These are phyloP conservation scores for Apostichopus japonicus DNA, from an alignment of 35 echinoderm and acorn worm species.

Conservation along the genomic window DNA sequence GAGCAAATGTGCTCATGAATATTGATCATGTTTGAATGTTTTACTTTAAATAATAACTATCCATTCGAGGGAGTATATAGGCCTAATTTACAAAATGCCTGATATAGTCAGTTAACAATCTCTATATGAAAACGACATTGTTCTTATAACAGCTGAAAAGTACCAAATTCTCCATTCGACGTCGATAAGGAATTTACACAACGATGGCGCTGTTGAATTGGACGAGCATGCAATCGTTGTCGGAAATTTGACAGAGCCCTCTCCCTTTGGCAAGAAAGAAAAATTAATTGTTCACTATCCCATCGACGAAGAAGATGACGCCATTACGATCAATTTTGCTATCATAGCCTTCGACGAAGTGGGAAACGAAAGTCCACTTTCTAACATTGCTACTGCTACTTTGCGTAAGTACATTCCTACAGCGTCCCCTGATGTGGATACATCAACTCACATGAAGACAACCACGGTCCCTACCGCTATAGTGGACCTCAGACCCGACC, in stretches of 20 bases:
- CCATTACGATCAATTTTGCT: slow-evolving; percentile 30
- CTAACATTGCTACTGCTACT: slow-evolving; percentile 37
- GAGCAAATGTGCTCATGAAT: background rate
- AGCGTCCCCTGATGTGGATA: background rate
- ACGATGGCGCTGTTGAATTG: background rate
- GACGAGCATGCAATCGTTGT: background rate
- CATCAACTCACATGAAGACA: background rate
- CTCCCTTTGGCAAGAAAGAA: slow-evolving; percentile 41
- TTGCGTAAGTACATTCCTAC: slow-evolving; percentile 40
- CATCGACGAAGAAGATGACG: background rate
- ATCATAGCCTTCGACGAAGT: slow-evolving; percentile 43
- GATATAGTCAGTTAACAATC: background rate
- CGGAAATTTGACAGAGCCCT: slow-evolving; percentile 13
- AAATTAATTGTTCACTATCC: slow-evolving; percentile 16
- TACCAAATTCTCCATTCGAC: background rate
- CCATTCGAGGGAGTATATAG: background rate
- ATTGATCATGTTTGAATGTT: background rate
- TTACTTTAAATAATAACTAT: background rate
- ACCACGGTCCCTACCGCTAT: background rate
- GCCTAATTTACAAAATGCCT: background rate
- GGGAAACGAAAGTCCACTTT: background rate
- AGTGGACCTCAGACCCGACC: background rate
- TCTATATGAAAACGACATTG: background rate
- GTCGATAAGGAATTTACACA: background rate
- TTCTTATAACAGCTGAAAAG: background rate